Base-by-base conservation (phyloP, 2,797 vertebrate species). In the Chelmon rostratus region DNA sequence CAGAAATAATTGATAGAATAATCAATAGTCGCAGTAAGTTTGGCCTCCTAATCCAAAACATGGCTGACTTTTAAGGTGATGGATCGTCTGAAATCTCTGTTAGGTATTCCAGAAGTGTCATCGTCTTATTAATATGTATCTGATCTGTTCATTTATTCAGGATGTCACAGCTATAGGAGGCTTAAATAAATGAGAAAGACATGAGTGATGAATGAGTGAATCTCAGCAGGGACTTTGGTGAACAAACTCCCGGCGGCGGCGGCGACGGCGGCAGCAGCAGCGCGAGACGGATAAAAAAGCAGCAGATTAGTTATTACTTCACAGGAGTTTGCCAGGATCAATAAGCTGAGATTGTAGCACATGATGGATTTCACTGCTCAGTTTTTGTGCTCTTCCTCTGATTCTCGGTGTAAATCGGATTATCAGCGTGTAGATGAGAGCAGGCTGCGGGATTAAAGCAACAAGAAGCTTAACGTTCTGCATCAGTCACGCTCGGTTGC, bases 231-330 rank as follows among this genome's bases (percentile, higher is more conserved):
- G 58, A 42, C 9, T 50, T 10, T n/a, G 62, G 11, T 13, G 40
- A 33, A 15, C 21, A 47, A 37, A 38, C 37, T 15, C 42, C 13
- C 44, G 6, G 44, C 44, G 1, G 2, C 23, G 25, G 44, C n/a
- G 59, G 28, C 28, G 28, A 31, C 31, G 28, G n/a, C n/a, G n/a
- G 52, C 71, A 23, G 72, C 58, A 21, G 28, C 54, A 28, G n/a
- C 58, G 53, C n/a, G 53, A 66, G 63, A 53, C 19, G 0, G 42
- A 37, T 50, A 23, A 47, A 23, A 47, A 4, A 4, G 4, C 47
- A 75, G 62, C 62, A 73, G 79, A 68, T 78, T 25, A 72, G 56
- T 78, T 78, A 53, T 67, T 42, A 76, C 67, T 74, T 35, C 63
- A 76, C 49, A 52, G 13, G 0, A 46, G 79, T 79, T 76, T 57